A percentile compares a stretch with the other conserved stretches of the same genome.
These are phyloP conservation scores for Crenichthys baileyi DNA, from an alignment of 2,797 vertebrate species.

Conservation along the genomic window DNA sequence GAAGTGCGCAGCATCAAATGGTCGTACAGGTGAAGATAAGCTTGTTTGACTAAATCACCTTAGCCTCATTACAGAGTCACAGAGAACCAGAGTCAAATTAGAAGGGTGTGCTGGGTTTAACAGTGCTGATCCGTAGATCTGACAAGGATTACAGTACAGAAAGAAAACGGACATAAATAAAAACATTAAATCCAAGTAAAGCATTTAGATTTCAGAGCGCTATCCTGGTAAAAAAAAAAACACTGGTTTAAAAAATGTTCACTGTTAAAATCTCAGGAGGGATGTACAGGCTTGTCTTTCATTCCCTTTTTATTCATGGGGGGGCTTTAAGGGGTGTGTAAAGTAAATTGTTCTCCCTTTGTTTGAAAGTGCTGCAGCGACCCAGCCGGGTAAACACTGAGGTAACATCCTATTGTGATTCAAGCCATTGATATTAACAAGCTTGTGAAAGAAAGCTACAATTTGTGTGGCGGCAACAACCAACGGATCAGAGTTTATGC, in stretches of 20 bases:
- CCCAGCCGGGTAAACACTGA: constrained; percentile 48
- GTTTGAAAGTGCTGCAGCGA: constrained; percentile 36
- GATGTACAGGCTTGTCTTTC: constrained; percentile 54
- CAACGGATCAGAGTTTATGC: constrained; percentile 9
- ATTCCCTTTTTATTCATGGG: constrained; percentile 30
- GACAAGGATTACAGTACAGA: constrained; percentile 21
- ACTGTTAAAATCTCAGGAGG: constrained; percentile 16
- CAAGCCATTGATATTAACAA: constrained; percentile 28
- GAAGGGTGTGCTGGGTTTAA: constrained; percentile 16
- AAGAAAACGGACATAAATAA: background rate
- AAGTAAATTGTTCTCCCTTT: constrained; percentile 45
- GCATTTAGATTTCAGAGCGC: too few species aligned
- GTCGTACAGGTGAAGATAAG: constrained; percentile 35
- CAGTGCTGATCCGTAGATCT: constrained; percentile 5
- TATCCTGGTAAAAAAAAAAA: too few species aligned
- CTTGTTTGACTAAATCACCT: constrained; percentile 46
- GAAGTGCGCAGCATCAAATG: constrained; percentile 21
- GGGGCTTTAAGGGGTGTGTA: background rate
- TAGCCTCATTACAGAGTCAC: constrained; percentile 36
- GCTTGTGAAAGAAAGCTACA: constrained; percentile 1
- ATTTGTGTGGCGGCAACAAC: constrained; percentile 11
- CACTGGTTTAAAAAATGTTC: background rate
- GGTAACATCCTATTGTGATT: constrained; percentile 48
- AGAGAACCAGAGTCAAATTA: constrained; percentile 22
- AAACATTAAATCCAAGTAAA: background rate